Conservation (phyloP, 2,888 invertebrate genomes). For the Strigamia transsilvanica region DNA sequence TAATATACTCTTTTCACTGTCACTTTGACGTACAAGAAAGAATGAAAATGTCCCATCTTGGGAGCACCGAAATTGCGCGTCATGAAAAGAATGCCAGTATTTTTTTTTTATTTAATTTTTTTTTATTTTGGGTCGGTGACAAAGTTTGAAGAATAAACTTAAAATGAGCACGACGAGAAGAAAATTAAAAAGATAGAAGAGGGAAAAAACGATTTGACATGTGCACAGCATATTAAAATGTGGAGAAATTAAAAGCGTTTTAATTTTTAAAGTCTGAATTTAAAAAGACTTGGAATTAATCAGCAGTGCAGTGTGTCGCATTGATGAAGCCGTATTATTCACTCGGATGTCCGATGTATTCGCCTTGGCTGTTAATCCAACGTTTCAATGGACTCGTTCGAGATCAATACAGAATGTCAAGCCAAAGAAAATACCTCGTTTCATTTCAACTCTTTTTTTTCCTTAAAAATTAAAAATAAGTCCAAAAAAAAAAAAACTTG, state of each 20-base stretch:
- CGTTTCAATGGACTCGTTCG: background rate
- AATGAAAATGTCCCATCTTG: slow-evolving; percentile 39
- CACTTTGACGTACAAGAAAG: slow-evolving; percentile 26
- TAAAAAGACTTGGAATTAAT: too few species aligned
- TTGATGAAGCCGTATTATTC: background rate
- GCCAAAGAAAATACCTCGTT: background rate
- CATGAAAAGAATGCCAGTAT: slow-evolving; percentile 21
- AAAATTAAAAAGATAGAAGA: slow-evolving; percentile 9
- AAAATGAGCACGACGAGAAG: slow-evolving; percentile 21
- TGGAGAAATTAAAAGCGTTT: slow-evolving; percentile 16
- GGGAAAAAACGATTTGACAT: background rate
- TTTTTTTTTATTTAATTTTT: background rate
- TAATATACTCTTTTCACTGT: slow-evolving; percentile 46
- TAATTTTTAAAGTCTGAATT: background rate
- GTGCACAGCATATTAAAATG: slow-evolving; percentile 1
- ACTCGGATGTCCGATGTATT: background rate
- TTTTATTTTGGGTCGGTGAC: background rate
- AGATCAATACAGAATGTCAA: background rate
- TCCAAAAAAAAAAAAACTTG: too few species aligned
- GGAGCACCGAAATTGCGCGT: slow-evolving; percentile 32
- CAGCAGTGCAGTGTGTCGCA: background rate
- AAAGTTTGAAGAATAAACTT: slow-evolving; percentile 28
- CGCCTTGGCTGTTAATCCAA: background rate
- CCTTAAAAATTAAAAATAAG: background rate
- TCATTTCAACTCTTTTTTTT: background rate